Base-by-base conservation (phyloP, 2,113 vertebrate species). In the Menidia beryllina region DNA sequence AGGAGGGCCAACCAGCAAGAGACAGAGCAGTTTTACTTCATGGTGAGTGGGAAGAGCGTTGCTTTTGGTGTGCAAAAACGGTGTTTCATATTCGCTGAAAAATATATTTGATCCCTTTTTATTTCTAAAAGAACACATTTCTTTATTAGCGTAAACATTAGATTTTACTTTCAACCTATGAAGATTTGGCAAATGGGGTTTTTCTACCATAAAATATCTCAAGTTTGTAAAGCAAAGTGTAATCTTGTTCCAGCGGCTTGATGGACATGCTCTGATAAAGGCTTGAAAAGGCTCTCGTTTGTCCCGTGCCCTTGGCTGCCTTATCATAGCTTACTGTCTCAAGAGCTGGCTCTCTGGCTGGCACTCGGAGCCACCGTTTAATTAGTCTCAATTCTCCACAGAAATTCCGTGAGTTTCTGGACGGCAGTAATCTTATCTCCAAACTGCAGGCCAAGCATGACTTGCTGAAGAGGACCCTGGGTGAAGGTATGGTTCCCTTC, bases 401-500 rank as follows among this genome's bases (percentile, higher is more conserved):
- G 98, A 99, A 99, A 95, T 97, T 99, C 88, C 95, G 96, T 59
- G 98, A 99, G 87, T 98, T 96, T 93, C 93, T 99, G 82, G 98
- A 99, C 90, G 97, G 97, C 86, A 98, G 97, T 79, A 98, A 98
- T 91, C 97, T 98, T 84, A 99, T 99, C 92, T 96, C 96, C 77
- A 99, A 99, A 82, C 96, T 99, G 83, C 98, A 99, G 90, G 97
- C 98, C 89, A 99, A 99, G 88, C 96, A 98, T 63, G 96, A 99
- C 91, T 91, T 99, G 85, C 93, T 99, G 87, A 97, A 98, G 86
- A 96, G 94, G 90, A 96, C 95, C 0, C 93, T 99, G 0, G 97
- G 96, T 85, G 98, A 99, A 94, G 96, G 97, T 97, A 94, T 20
- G 3, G 62, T 66, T 47, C 41, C 0, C 79, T 25, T 10, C 34